These are phyloP conservation scores for Patella depressa DNA, from an alignment of 2,888 invertebrate genomes.

Conservation along the genomic window DNA sequence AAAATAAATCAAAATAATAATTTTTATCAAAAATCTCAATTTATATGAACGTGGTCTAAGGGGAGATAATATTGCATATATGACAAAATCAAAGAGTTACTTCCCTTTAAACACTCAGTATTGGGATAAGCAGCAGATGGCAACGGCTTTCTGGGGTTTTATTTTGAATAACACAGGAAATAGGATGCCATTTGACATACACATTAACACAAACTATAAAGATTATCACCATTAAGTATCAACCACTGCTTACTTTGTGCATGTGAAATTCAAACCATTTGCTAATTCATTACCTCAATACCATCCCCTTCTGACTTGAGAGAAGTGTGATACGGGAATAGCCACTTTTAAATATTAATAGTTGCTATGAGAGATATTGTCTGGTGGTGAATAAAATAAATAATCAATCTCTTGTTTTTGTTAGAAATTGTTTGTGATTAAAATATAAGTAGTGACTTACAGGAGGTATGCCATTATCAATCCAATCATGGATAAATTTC, in stretches of 20 bases:
- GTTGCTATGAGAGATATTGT: too few species aligned
- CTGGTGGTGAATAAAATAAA: too few species aligned
- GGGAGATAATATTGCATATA: slow-evolving; percentile 9
- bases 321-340: too few species aligned
- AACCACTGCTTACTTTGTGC: too few species aligned
- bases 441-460: slow-evolving; percentile 49
- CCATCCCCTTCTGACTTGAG: too few species aligned
- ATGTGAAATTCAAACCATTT: neutral
- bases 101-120: neutral
- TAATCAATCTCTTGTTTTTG: too few species aligned
- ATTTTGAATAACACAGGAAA: neutral
- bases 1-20: neutral
- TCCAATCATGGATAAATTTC: slow-evolving; percentile 69
- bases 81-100: neutral
- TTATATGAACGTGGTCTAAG: neutral
- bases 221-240: too few species aligned
- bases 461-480: slow-evolving; percentile 68
- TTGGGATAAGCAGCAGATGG: too few species aligned
- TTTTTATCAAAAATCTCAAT: neutral
- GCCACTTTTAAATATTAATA: too few species aligned
- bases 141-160: too few species aligned
- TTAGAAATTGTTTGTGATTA: neutral
- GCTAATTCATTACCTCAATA: too few species aligned
- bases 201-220: too few species aligned
- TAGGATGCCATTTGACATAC: neutral